Evolutionary conservation across 2,797 vertebrate species (phyloP).

Genomic region (Chelmon rostratus): DNA sequence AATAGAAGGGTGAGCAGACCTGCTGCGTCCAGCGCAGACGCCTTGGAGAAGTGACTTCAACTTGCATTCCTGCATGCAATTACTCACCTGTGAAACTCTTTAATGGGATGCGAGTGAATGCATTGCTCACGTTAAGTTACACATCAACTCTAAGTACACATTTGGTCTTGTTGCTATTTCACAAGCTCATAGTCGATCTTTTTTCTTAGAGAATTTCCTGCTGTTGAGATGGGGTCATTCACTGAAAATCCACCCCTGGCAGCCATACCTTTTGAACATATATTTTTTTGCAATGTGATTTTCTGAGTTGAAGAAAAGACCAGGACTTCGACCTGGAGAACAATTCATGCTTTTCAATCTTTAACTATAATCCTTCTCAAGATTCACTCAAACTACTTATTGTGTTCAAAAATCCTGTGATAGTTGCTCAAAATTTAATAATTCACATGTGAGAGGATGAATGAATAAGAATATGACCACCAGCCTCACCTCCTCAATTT

Average conservation of each 20-base stretch:
- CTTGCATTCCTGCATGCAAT: slow-evolving; percentile 51
- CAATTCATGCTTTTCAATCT: not conserved
- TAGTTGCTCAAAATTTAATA: not conserved
- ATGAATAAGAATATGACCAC: not conserved
- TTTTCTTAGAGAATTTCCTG: not conserved
- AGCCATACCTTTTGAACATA: too few relatives aligned
- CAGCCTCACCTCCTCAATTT: not conserved
- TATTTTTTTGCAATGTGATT: not conserved
- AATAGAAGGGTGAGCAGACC: slow-evolving; percentile 16
- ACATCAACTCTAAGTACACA: slow-evolving; percentile 29
- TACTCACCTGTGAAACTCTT: slow-evolving; percentile 27
- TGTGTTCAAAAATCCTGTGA: not conserved
- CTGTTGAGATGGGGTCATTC: not conserved
- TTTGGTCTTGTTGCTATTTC: too few relatives aligned
- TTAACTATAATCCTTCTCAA: not conserved
- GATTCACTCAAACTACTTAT: not conserved
- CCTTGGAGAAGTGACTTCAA: slow-evolving; percentile 19
- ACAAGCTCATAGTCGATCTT: not conserved
- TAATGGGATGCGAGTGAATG: not conserved
- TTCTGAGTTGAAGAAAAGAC: not conserved
- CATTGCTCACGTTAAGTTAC: not conserved
- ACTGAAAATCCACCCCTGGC: too few relatives aligned
- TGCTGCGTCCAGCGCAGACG: slow-evolving; percentile 9
- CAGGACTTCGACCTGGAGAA: not conserved
- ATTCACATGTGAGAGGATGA: not conserved